Percentiles rank a stretch among this genome's conserved stretches.
Evolutionary conservation across 1,140 invertebrate genomes (phyloP).

Genomic region (Drosophila miranda): DNA sequence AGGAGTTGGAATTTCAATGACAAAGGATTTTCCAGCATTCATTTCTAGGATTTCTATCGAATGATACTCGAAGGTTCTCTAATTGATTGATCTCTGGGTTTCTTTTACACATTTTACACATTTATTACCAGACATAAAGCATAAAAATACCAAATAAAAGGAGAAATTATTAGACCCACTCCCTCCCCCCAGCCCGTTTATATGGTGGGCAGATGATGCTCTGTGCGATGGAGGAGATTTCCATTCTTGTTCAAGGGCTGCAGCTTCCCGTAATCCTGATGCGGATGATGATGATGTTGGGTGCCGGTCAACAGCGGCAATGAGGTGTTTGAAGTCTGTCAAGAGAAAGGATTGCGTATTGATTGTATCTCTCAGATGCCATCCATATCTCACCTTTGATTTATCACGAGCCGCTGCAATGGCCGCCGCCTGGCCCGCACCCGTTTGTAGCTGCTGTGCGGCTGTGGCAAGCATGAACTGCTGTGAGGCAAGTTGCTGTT

Average conservation of each 20-base stretch:
- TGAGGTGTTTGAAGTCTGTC: constrained; percentile 80
- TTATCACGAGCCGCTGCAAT: constrained; percentile 72
- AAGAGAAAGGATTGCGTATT: neutral
- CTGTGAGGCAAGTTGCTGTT: constrained; percentile 70
- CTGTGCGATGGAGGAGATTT: constrained; percentile 72
- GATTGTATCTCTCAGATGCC: neutral
- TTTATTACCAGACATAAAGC: constrained; percentile 56
- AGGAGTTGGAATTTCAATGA: neutral
- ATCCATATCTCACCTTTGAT: constrained; percentile 68
- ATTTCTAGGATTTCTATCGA: too few species aligned
- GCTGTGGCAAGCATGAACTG: constrained; percentile 73
- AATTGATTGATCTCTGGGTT: constrained; percentile 17
- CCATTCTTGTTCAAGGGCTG: constrained; percentile 78
- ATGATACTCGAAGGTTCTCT: neutral
- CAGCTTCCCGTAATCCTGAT: constrained; percentile 74
- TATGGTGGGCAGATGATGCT: constrained; percentile 81
- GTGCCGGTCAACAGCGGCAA: constrained; percentile 76
- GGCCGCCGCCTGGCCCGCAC: constrained; percentile 65
- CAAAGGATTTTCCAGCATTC: neutral
- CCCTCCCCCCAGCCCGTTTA: constrained; percentile 2
- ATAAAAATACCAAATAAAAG: constrained; percentile 40
- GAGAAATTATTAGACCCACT: constrained; percentile 24
- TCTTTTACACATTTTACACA: constrained; percentile 57
- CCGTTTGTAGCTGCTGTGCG: constrained; percentile 69
- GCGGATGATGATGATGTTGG: constrained; percentile 75